Evolutionary conservation across 2,888 invertebrate species (phyloP).

Genomic region (Zaprionus lineosus): DNA sequence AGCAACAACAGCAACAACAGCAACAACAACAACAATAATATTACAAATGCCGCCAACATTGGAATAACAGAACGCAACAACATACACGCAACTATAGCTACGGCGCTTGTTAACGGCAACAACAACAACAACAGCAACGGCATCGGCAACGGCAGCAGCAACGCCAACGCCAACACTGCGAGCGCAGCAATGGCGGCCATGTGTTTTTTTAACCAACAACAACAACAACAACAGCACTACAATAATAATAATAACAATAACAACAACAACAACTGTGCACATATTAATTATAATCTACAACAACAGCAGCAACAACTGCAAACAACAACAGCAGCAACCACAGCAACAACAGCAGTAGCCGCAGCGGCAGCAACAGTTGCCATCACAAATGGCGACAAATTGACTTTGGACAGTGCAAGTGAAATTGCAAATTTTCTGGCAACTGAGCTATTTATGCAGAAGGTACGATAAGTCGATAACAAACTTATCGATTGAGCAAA

Average conservation of each 20-base stretch:
- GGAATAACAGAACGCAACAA: constrained; percentile 46
- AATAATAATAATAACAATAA: constrained; percentile 31
- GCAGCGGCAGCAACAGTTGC: constrained; percentile 28
- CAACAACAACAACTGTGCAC: constrained; percentile 41
- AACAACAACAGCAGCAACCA: constrained; percentile 18
- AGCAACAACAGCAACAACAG: constrained; percentile 41
- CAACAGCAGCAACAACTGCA: constrained; percentile 50
- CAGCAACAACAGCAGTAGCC: constrained; percentile 12
- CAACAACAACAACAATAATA: constrained; percentile 37
- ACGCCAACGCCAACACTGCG: constrained; percentile 27
- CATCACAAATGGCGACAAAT: constrained; percentile 72
- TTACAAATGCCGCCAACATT: constrained; percentile 43
- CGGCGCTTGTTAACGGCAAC: constrained; percentile 42
- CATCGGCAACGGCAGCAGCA: constrained; percentile 26
- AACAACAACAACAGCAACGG: constrained; percentile 28
- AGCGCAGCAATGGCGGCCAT: constrained; percentile 64
- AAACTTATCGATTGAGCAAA: constrained; percentile 32
- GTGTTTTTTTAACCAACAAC: constrained; percentile 64
- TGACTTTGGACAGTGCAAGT: constrained; percentile 87
- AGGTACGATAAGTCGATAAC: constrained; percentile 84
- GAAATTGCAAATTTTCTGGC: constrained; percentile 93
- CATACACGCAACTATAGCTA: constrained; percentile 57
- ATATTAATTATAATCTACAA: constrained; percentile 60
- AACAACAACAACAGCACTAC: constrained; percentile 41
- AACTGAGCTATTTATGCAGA: constrained; percentile 92